phyloP scores from a whole-genome alignment of 2,888 invertebrate genomes.

The Drosophila recens region DNA sequence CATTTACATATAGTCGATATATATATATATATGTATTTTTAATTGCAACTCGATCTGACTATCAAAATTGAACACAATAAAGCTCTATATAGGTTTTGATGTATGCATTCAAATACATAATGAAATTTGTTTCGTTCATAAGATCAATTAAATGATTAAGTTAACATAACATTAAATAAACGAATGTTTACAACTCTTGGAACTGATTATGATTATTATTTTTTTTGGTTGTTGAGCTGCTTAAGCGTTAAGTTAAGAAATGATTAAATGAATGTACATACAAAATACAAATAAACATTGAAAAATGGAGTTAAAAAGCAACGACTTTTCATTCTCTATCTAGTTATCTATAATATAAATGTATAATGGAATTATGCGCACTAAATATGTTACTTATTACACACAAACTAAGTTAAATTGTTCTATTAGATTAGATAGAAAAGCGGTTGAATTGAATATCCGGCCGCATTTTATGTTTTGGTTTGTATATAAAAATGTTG shows the following conservation, averaged over 20 bases:
- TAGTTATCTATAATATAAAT: constrained; percentile 16
- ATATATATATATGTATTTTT: constrained; percentile 32
- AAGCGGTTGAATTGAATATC: not conserved
- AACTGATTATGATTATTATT: not conserved
- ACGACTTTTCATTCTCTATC: constrained; percentile 9
- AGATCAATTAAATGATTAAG: constrained; percentile 12
- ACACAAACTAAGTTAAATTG: constrained; percentile 43
- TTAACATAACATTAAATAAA: not conserved
- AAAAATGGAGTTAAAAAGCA: constrained; percentile 2
- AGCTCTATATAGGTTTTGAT: constrained; percentile 62
- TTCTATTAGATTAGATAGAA: constrained; percentile 46
- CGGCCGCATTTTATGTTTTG: not conserved
- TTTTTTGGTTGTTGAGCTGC: constrained; percentile 37
- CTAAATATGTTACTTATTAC: constrained; percentile 34
- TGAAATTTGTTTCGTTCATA: constrained; percentile 13
- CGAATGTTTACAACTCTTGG: constrained; percentile 3
- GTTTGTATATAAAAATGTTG: constrained; percentile 28
- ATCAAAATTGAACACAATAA: constrained; percentile 74
- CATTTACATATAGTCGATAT: constrained; percentile 17
- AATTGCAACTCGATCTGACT: constrained; percentile 45
- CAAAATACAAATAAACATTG: constrained; percentile 2
- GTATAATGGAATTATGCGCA: constrained; percentile 50
- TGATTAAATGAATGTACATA: not conserved
- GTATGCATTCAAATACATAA: constrained; percentile 22
- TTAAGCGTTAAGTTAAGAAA: constrained; percentile 28